phyloP scores from a whole-genome alignment of 2,113 vertebrate species.

The Synchiropus splendidus region DNA sequence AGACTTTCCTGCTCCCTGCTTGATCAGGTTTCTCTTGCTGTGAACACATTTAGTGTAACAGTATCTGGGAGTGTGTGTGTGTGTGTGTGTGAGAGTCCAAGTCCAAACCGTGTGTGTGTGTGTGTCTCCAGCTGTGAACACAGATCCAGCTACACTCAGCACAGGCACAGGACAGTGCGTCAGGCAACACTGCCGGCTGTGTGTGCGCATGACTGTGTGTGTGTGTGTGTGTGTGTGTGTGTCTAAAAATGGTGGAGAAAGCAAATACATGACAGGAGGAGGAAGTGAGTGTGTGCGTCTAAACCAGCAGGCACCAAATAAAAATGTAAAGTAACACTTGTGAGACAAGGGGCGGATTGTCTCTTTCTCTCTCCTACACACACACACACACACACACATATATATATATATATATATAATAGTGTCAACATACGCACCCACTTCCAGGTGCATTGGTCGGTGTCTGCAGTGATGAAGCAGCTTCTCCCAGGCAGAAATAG shows the following conservation, averaged over 20 bases:
- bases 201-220: conserved; percentile 15
- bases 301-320: conserved; percentile 24
- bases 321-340: conserved; percentile 30
- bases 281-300: conserved; percentile 23
- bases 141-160: conserved; percentile 50
- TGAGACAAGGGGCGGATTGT: conserved; percentile 10
- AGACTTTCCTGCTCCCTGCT: conserved; percentile 48
- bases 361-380: background rate
- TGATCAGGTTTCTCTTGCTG: conserved; percentile 56
- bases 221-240: conserved; percentile 10
- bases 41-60: conserved; percentile 51
- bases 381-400: conserved; percentile 7
- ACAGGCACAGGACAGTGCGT: conserved; percentile 54
- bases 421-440: conserved; percentile 5
- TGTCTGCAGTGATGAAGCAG: conserved; percentile 51
- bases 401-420: conserved; percentile 4
- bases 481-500: conserved; percentile 51
- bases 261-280: too few relatives aligned
- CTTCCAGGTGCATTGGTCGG: conserved; percentile 38
- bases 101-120: conserved; percentile 23
- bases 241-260: conserved; percentile 14
- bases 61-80: conserved; percentile 38
- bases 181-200: conserved; percentile 36
- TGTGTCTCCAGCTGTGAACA: conserved; percentile 36
- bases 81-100: conserved; percentile 25